These are phyloP conservation scores for Hypena proboscidalis DNA, from an alignment of 2,888 invertebrate species.

Conservation along the genomic window DNA sequence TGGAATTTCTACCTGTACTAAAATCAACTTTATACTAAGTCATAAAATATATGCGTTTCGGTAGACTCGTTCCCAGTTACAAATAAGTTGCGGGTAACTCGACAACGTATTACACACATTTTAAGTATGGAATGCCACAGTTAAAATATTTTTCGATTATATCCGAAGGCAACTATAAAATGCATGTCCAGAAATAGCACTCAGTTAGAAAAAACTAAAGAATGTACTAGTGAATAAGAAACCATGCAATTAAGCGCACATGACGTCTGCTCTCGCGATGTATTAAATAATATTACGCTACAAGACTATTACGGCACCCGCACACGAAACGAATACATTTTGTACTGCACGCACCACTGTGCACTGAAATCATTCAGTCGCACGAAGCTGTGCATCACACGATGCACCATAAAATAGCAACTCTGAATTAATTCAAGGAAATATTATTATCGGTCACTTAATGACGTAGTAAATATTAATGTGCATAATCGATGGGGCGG, in stretches of 20 bases:
- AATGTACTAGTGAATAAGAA: too few relatives aligned
- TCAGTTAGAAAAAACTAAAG: too few relatives aligned
- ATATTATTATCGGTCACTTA: slow-evolving; percentile 49
- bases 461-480: slow-evolving; percentile 66
- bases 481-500: slow-evolving; percentile 58
- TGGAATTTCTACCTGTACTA: too few relatives aligned
- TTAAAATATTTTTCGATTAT: too few relatives aligned
- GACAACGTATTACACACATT: too few relatives aligned
- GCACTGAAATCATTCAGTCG: slow-evolving; percentile 29
- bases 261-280: slow-evolving; percentile 39
- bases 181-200: too few relatives aligned
- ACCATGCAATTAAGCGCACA: slow-evolving; percentile 30
- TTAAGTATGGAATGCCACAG: too few relatives aligned
- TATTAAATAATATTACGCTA: slow-evolving; percentile 55
- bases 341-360: slow-evolving; percentile 46
- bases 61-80: too few relatives aligned
- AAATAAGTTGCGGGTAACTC: too few relatives aligned
- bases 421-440: slow-evolving; percentile 50
- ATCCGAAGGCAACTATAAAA: too few relatives aligned
- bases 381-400: slow-evolving; percentile 19
- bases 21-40: too few relatives aligned
- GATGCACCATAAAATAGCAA: slow-evolving; percentile 21
- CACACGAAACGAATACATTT: slow-evolving; percentile 47
- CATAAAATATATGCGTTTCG: too few relatives aligned
- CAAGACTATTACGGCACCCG: slow-evolving; percentile 34